Evolutionary conservation across 2,888 invertebrate species (phyloP).

Genomic region (Venustoraphidia nigricollis): DNA sequence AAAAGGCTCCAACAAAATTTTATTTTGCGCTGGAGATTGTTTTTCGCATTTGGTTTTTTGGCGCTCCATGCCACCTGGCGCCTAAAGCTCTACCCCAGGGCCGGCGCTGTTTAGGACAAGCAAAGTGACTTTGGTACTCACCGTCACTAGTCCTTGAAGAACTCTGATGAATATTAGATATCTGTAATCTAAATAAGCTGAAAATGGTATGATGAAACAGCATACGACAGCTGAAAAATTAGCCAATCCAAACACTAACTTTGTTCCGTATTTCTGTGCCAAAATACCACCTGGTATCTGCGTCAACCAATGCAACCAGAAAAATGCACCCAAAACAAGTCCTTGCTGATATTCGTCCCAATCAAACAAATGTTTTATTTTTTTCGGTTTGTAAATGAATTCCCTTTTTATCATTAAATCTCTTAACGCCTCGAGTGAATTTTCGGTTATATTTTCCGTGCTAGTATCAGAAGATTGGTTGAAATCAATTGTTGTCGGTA

Average conservation of each 20-base stretch:
- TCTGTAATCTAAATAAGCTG: conserved; percentile 38
- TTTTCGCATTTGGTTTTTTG: too few species aligned
- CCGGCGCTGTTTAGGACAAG: background rate
- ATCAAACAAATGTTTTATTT: conserved; percentile 18
- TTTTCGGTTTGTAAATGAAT: background rate
- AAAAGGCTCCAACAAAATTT: too few species aligned
- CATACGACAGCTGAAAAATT: conserved; percentile 45
- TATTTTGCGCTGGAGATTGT: too few species aligned
- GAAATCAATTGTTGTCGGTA: background rate
- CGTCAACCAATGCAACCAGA: conserved; percentile 54
- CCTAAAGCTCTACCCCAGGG: too few species aligned
- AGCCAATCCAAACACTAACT: conserved; percentile 49
- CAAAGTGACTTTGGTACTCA: conserved; percentile 24
- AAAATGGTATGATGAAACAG: conserved; percentile 49
- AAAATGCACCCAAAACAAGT: conserved; percentile 48
- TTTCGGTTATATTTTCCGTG: background rate
- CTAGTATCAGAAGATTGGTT: background rate
- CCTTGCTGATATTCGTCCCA: conserved; percentile 54
- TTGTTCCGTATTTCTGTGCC: conserved; percentile 53
- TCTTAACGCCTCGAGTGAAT: background rate
- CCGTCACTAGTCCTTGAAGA: conserved; percentile 52
- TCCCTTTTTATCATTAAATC: background rate
- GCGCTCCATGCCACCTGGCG: too few species aligned
- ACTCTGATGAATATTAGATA: conserved; percentile 42
- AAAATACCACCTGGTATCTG: conserved; percentile 59